phyloP scores from a whole-genome alignment of 2,113 vertebrate genomes.

The Petroica traversi region DNA sequence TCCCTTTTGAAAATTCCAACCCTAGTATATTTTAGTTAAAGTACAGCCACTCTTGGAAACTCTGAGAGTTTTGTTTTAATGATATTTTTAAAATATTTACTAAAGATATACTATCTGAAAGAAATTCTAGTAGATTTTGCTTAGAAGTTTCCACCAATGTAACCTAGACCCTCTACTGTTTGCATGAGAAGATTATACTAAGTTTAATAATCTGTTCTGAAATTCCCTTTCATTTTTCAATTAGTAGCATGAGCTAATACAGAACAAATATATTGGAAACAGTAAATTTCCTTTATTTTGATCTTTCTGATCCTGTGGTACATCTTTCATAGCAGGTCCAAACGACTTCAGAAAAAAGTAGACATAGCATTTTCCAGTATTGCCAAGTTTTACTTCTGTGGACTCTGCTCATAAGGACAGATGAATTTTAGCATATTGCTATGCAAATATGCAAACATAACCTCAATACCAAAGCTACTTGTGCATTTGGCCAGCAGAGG shows the following conservation, averaged over 20 bases:
- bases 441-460: not conserved
- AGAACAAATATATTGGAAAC: not conserved
- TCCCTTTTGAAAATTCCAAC: not conserved
- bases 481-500: not conserved
- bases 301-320: not conserved
- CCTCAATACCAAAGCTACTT: not conserved
- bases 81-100: not conserved
- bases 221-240: not conserved
- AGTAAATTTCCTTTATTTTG: not conserved
- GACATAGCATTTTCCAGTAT: not conserved
- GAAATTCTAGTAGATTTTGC: not conserved
- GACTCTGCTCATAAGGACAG: not conserved
- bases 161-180: not conserved
- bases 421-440: not conserved
- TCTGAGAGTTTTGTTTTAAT: not conserved
- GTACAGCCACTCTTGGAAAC: not conserved
- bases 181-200: not conserved
- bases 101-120: not conserved
- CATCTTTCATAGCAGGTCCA: not conserved
- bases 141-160: not conserved
- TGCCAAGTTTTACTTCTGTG: not conserved
- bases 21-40: not conserved
- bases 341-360: not conserved
- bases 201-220: not conserved
- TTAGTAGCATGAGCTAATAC: not conserved